Evolutionary conservation across 2,113 vertebrate genomes (phyloP).

Genomic region (Chionis minor): DNA sequence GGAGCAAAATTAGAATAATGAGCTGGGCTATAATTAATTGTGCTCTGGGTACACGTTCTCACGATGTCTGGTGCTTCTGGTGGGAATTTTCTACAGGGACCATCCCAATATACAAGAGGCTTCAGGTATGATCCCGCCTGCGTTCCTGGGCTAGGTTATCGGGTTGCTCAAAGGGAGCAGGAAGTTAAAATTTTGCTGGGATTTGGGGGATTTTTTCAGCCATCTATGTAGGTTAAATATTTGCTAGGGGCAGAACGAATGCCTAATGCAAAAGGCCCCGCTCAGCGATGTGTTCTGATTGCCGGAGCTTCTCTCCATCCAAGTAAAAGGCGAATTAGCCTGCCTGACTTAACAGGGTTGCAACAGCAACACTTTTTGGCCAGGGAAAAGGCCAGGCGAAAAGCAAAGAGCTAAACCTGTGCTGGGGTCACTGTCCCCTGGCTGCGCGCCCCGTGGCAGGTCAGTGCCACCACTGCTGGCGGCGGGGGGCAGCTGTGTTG

Average conservation of each 20-base stretch:
- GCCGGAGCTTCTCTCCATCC: not conserved
- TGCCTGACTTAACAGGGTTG: not conserved
- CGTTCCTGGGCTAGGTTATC: not conserved
- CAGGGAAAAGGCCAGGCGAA: not conserved
- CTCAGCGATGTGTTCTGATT: not conserved
- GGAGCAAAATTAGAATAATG: not conserved
- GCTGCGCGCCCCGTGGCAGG: rapidly evolving
- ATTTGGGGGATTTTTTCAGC: not conserved
- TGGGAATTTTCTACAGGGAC: not conserved
- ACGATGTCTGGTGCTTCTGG: not conserved
- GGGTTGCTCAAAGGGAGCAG: not conserved
- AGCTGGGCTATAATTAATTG: not conserved
- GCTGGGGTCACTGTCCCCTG: rapidly evolving
- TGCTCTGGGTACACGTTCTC: not conserved
- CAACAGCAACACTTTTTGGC: not conserved
- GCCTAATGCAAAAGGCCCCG: not conserved
- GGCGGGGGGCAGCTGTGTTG: not conserved
- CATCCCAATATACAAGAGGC: not conserved
- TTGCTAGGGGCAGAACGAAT: not conserved
- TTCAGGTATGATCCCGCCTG: not conserved
- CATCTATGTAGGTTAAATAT: slow-evolving; percentile 12
- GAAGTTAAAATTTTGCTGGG: not conserved
- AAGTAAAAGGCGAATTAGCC: not conserved
- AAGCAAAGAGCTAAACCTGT: not conserved
- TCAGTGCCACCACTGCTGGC: rapidly evolving